Conservation (phyloP, 1,140 invertebrate species). For the Marisa cornuarietis region DNA sequence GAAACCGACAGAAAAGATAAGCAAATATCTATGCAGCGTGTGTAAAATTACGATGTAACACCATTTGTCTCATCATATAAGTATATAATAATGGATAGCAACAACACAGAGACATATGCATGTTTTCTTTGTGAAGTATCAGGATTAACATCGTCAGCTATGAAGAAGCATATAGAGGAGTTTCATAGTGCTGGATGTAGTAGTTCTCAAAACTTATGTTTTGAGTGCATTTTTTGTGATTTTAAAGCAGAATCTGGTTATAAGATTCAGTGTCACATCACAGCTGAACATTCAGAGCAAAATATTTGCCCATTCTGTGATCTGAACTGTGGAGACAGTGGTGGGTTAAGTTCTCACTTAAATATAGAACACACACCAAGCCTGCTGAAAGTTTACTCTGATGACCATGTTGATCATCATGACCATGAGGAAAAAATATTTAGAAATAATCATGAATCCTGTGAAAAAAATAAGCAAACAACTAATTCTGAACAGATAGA, state of each 20-base stretch:
- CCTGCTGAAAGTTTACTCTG: not conserved
- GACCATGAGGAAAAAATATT: not conserved
- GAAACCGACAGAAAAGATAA: too few species aligned
- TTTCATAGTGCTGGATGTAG: conserved; percentile 69
- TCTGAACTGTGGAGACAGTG: conserved; percentile 22
- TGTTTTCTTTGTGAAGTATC: conserved; percentile 86
- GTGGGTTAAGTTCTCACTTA: conserved; percentile 26
- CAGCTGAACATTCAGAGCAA: conserved; percentile 13
- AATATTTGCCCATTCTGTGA: conserved; percentile 27
- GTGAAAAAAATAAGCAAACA: too few species aligned
- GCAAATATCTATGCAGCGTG: too few species aligned
- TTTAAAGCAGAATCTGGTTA: conserved; percentile 75
- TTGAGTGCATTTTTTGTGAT: conserved; percentile 81
- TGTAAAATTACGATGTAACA: too few species aligned
- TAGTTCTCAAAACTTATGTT: too few species aligned
- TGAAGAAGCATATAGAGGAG: conserved; percentile 79
- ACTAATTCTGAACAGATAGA: too few species aligned
- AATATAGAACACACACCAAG: not conserved
- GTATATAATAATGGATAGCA: conserved; percentile 6
- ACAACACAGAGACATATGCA: conserved; percentile 41
- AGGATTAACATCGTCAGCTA: conserved; percentile 80
- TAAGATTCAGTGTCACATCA: conserved; percentile 25
- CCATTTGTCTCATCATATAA: too few species aligned
- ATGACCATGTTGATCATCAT: not conserved
- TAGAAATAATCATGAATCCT: too few species aligned